Conservation (phyloP, 1,140 invertebrate species). For the Hyles euphorbiae region DNA sequence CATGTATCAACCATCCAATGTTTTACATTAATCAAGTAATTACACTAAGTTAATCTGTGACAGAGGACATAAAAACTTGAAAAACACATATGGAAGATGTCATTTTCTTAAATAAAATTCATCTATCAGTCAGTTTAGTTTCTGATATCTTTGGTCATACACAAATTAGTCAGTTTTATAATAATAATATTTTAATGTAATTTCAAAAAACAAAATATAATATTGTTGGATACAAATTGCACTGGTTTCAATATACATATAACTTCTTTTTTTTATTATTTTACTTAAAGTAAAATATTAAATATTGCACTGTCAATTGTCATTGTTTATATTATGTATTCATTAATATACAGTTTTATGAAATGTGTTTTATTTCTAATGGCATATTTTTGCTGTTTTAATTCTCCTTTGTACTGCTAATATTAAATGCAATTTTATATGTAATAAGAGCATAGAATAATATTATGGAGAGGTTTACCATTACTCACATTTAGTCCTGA, state of each 20-base stretch:
- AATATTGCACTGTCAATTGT: slow-evolving; percentile 67
- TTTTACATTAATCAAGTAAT: no score
- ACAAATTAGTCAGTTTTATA: slow-evolving; percentile 6
- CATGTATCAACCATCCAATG: no score
- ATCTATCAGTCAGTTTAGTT: slow-evolving; percentile 48
- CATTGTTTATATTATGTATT: slow-evolving; percentile 13
- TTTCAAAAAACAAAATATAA: slow-evolving; percentile 11
- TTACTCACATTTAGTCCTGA: no score
- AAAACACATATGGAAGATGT: slow-evolving; percentile 48
- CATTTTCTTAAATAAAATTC: slow-evolving; percentile 36
- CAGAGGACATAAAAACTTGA: slow-evolving; percentile 15
- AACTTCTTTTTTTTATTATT: slow-evolving; percentile 36
- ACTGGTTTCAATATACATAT: slow-evolving; percentile 50
- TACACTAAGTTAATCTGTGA: no score
- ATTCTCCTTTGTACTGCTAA: no score
- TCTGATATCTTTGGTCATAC: slow-evolving; percentile 59
- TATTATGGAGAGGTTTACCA: no score
- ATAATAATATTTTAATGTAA: slow-evolving; percentile 9
- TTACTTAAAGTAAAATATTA: slow-evolving; percentile 71
- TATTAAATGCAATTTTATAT: no score
- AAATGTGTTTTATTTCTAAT: neutral
- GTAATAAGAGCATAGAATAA: no score
- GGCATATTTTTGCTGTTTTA: no score
- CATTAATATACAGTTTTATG: no score
- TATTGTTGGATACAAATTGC: slow-evolving; percentile 45